Evolutionary conservation across 2,797 vertebrate genomes (phyloP), one percentile per base, ranked within the genome.

Genomic region (Mormyrops attenuatus): DNA sequence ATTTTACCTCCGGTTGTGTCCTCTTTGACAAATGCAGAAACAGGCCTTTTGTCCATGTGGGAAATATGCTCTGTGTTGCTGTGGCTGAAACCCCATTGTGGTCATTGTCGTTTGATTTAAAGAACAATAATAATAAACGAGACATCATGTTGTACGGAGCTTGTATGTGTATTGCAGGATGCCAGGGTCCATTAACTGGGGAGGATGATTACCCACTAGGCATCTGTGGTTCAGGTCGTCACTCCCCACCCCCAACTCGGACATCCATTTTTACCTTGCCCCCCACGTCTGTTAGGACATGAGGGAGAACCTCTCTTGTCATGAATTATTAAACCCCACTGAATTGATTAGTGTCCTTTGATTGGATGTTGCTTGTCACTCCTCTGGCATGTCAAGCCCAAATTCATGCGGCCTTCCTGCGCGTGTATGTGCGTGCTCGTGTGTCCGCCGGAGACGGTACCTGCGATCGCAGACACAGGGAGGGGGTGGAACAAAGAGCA

Each of bases 311-410:
- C 47, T 66, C 57, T 69, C 55, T 57, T 1, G 26, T 80, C 44
- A 91, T 92, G 89, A 91, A 92, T 92, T 91, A 92, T 92, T 91
- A 88, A 92, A 34, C 82, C 38, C 73, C n/a, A 20, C 77, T 80
- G 88, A 89, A 89, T 89, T 90, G 90, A 91, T 90, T 87, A 88
- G 55, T 26, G 55, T 69, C 49, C 41, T 87, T 89, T 82, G 87
- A 60, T 60, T 3, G 52, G 86, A 55, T n/a, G 73, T 55, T 34
- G 11, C n/a, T 7, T 69, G 44, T 90, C 85, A 80, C 63, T 87
- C 47, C 52, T 55, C 57, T 88, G 82, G 60, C 87, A 38, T 66
- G 91, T 91, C 90, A 85, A 89, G 89, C 91, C 91, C 9, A 55
- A 89, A 44, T 89, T 88, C 90, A 86, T 89, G 52, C 9, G 34